Evolutionary conservation across 1,140 invertebrate species (phyloP).

Genomic region (Cydia pomonella): DNA sequence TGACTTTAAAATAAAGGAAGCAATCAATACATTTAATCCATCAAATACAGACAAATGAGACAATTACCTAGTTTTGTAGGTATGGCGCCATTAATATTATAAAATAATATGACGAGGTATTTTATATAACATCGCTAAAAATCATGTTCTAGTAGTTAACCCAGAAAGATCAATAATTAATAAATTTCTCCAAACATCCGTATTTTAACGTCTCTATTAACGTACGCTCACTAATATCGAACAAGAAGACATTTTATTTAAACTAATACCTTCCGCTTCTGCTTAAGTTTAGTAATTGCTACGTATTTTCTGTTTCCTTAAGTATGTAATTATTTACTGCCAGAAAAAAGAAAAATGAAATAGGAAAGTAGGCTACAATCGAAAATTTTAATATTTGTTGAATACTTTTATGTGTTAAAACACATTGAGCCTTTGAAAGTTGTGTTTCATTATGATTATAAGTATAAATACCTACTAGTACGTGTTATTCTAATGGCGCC

Average conservation of each 20-base stretch:
- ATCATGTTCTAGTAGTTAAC: conserved; percentile 1
- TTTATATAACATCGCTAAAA: conserved; percentile 13
- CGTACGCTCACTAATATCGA: no score
- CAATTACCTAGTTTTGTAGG: conserved; percentile 11
- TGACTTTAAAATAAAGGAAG: conserved; percentile 1
- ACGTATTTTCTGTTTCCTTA: conserved; percentile 8
- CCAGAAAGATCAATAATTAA: neutral
- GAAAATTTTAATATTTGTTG: no score
- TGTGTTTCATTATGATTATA: no score
- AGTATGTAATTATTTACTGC: neutral
- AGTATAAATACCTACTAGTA: no score
- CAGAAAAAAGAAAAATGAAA: neutral
- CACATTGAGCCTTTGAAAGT: no score
- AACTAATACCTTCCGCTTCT: neutral
- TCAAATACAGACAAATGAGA: conserved; percentile 11
- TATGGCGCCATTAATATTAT: neutral
- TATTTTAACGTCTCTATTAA: conserved; percentile 15
- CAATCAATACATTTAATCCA: conserved; percentile 24
- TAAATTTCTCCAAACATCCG: conserved; percentile 28
- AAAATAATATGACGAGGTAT: neutral
- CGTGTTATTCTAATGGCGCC: no score
- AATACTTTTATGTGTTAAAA: no score
- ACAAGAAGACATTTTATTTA: no score
- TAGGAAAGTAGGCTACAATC: neutral
- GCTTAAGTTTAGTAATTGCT: neutral